phyloP scores from a whole-genome alignment of 1,140 invertebrate genomes.

The Nymphalis io region DNA sequence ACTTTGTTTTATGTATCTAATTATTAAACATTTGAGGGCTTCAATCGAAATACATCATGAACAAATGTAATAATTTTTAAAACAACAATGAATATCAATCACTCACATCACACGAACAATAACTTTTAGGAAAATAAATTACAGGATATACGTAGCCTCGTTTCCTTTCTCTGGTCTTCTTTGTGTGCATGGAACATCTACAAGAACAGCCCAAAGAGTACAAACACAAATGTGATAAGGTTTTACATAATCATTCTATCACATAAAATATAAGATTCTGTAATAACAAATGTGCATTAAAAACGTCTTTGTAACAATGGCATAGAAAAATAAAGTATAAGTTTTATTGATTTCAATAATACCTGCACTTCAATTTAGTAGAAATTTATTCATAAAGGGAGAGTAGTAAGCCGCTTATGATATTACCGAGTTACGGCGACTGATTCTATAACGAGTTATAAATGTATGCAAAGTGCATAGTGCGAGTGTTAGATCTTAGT shows the following conservation, averaged over 20 bases:
- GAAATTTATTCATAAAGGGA: constrained; percentile 23
- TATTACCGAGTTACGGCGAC: constrained; percentile 25
- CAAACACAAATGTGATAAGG: not conserved
- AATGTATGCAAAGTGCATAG: constrained; percentile 36
- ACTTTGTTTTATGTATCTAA: too few species aligned
- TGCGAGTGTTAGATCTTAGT: constrained; percentile 20
- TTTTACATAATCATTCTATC: not conserved
- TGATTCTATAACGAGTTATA: constrained; percentile 29
- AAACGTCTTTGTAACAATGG: not conserved
- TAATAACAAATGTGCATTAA: not conserved
- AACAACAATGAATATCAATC: too few species aligned
- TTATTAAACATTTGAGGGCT: too few species aligned
- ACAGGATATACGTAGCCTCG: too few species aligned
- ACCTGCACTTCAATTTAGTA: constrained; percentile 1
- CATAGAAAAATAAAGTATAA: not conserved
- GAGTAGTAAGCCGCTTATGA: constrained; percentile 29
- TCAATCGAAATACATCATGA: too few species aligned
- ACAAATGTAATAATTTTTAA: too few species aligned
- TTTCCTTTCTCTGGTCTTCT: too few species aligned
- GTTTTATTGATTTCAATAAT: constrained; percentile 4
- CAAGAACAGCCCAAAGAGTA: too few species aligned
- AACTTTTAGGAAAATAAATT: too few species aligned
- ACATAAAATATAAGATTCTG: not conserved
- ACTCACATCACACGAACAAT: too few species aligned
- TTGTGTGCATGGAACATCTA: too few species aligned